Base-by-base conservation (phyloP, 2,797 vertebrate species). In the Characodon lateralis region DNA sequence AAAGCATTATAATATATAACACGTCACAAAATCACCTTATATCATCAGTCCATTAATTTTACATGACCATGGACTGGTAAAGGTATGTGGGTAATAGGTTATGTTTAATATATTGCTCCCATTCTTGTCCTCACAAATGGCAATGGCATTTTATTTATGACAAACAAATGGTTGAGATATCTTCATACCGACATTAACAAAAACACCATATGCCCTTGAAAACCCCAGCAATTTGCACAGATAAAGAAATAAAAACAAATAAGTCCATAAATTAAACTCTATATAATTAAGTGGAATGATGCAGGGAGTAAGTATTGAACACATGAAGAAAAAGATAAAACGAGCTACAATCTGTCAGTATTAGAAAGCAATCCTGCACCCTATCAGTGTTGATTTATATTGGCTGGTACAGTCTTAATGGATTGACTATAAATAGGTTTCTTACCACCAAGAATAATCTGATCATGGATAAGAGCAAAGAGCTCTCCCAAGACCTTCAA, bases 41-140 rank as follows among this genome's bases (percentile, higher is more conserved):
- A 83, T 77, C 5, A 73, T 88, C 79, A 89, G 20, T 59, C 83
- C 87, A 86, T 88, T 83, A 83, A 87, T 87, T 87, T 88, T 78
- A 66, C 83, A 89, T 91, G 89, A 92, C 85, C 90, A 86, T 85
- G 81, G 85, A 84, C 81, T 78, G 83, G 87, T 92, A 84, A 90
- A 92, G 89, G 79, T 78, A 84, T 87, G 84, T 83, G 58, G 13
- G 5, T 41, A 66, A 66, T 24, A 5, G 20, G 8, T 24, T 4
- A 41, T 39, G 63, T 41, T 39, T 22, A 41, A 39, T 39, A 24
- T 66, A 66, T 66, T 41, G 20, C 24, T 41, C 31, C 61, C 31
- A 39, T 24, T 39, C 18, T 10, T 39, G 35, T 65, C 35, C 63
- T 24, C 18, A 65, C 35, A 39, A 35, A 66, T 41, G 10, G 8